Conservation (phyloP, 1,140 invertebrate genomes). For the Micrasema minimum region DNA sequence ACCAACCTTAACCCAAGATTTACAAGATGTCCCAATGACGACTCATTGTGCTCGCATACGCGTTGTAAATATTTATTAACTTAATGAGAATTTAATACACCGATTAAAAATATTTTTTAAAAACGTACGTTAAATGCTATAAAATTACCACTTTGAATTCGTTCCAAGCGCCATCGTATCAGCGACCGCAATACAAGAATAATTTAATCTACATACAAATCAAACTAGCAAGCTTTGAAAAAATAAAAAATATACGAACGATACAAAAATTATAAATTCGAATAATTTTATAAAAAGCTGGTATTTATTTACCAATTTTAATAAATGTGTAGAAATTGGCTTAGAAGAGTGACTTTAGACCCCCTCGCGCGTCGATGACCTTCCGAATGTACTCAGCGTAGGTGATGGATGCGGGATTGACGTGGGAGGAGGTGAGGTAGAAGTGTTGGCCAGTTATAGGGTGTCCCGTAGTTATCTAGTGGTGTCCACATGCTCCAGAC, state of each 20-base stretch:
- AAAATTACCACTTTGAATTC: constrained; percentile 31
- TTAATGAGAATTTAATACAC: constrained; percentile 53
- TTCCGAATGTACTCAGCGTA: no score
- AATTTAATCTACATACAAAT: not conserved
- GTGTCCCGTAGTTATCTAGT: no score
- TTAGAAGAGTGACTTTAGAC: no score
- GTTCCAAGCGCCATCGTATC: constrained; percentile 19
- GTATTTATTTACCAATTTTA: not conserved
- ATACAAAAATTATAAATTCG: not conserved
- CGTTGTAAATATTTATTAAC: constrained; percentile 52
- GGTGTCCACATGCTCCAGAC: no score
- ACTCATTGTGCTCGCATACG: constrained; percentile 50
- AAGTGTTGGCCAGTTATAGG: no score
- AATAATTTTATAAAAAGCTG: not conserved
- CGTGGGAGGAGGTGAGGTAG: no score
- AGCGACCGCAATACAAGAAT: not conserved
- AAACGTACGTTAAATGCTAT: constrained; percentile 11
- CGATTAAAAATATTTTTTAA: constrained; percentile 50
- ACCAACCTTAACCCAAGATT: constrained; percentile 48
- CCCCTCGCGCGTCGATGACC: no score
- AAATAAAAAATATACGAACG: not conserved
- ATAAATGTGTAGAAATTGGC: not conserved
- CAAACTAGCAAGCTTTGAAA: not conserved
- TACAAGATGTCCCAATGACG: constrained; percentile 51
- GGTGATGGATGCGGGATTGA: no score